Evolutionary conservation across 2,113 vertebrate species (phyloP), one percentile per base, ranked within the genome.

Genomic region (Larimichthys polyactis): DNA sequence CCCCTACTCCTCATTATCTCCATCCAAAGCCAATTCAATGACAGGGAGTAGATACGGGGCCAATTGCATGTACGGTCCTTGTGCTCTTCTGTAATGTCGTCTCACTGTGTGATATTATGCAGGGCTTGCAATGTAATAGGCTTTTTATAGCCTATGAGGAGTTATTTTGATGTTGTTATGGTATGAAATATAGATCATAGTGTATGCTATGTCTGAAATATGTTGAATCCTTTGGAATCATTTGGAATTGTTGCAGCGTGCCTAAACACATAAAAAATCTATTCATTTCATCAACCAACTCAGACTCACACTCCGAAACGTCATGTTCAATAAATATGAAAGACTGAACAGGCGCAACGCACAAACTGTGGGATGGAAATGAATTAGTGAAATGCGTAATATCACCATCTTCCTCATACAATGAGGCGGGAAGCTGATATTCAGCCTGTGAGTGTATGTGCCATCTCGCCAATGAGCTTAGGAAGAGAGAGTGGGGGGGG

Each of bases 1-100:
- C 87, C 87, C 72, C 79, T 51, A 63, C 78, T 85, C 80, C 86
- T 91, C 83, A 91, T 91, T 92, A 93, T 89, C 76, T 88, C 76
- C 71, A 86, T 88, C 83, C 66, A 83, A 80, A 87, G 84, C 76
- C 52, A 27, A 74, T 69, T 81, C 85, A 89, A 69, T 79, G 83
- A 88, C 87, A 75, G 78, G 40, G 83, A 81, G 80, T 71, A 83
- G 77, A 85, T 72, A 44, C 10, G 27, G 78, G 78, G 77, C 64
- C 79, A 68, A 64, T 66, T 69, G 76, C 77, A 75, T 65, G 73
- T 66, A 51, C 7, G 15, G 49, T 71, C 70, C 76, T 83, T 66
- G 75, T 75, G 60, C 73, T 78, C 8, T 78, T 59, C 74, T 60
- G 60, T 78, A 65, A 71, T 82, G 77, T 36, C 40, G 4, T 74